Evolutionary conservation across 1,140 invertebrate genomes (phyloP).

Genomic region (Drosophila persimilis): DNA sequence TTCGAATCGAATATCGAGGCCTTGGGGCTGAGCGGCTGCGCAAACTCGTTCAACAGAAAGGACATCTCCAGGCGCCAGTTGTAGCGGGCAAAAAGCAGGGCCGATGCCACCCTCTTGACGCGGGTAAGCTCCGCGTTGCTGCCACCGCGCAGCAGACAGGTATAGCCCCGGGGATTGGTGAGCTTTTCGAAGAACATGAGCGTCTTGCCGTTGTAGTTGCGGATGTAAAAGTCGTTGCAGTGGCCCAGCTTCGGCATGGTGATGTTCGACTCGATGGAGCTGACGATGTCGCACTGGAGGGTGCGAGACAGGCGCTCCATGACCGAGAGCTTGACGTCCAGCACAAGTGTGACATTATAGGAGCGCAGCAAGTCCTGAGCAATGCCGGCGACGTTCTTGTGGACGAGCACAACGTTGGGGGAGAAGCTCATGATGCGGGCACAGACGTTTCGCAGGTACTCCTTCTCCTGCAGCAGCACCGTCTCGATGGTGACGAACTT

Average conservation of each 20-base stretch:
- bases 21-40: slow-evolving; percentile 82
- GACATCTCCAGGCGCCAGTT: slow-evolving; percentile 96
- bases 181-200: slow-evolving; percentile 98
- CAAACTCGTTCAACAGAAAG: slow-evolving; percentile 90
- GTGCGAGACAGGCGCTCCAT: slow-evolving; percentile 93
- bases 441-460: slow-evolving; percentile 95
- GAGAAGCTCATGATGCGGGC: slow-evolving; percentile 92
- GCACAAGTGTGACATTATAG: slow-evolving; percentile 91
- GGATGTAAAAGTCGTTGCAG: slow-evolving; percentile 93
- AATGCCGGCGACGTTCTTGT: slow-evolving; percentile 93
- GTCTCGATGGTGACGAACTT: slow-evolving; percentile 96
- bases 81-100: slow-evolving; percentile 93
- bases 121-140: slow-evolving; percentile 89
- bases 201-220: slow-evolving; percentile 89
- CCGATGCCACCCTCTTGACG: slow-evolving; percentile 92
- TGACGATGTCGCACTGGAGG: slow-evolving; percentile 93
- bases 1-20: slow-evolving; percentile 79
- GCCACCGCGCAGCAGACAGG: slow-evolving; percentile 93
- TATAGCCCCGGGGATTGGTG: slow-evolving; percentile 92
- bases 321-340: slow-evolving; percentile 94
- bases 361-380: slow-evolving; percentile 94
- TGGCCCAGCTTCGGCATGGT: slow-evolving; percentile 92
- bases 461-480: slow-evolving; percentile 95
- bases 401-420: slow-evolving; percentile 95
- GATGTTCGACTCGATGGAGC: slow-evolving; percentile 95